Conservation (phyloP, 2,797 vertebrate species). For the Emydoidea blandingii region DNA sequence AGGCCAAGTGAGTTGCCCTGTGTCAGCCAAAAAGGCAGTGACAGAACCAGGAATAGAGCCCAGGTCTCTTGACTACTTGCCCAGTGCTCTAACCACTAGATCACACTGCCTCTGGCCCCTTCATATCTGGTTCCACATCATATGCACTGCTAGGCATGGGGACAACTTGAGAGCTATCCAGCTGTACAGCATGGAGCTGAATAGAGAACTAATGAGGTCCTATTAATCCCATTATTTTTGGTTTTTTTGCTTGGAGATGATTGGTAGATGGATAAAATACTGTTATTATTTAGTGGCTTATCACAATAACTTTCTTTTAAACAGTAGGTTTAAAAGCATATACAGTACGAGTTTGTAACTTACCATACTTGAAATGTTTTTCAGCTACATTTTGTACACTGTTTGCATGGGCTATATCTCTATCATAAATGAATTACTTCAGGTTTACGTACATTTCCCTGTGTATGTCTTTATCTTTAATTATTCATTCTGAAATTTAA, state of each 20-base stretch:
- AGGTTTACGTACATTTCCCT: not conserved
- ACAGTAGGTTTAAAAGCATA: not conserved
- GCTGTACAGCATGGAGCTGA: not conserved
- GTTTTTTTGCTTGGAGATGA: not conserved
- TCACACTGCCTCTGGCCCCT: not conserved
- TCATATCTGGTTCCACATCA: not conserved
- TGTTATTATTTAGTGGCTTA: not conserved
- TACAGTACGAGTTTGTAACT: not conserved
- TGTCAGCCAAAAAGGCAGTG: not conserved
- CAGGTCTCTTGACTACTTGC: not conserved
- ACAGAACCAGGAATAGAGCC: not conserved
- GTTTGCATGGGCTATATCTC: not conserved
- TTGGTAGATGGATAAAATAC: not conserved
- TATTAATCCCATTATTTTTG: not conserved
- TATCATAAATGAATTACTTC: not conserved
- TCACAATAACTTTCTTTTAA: not conserved
- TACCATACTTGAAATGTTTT: not conserved
- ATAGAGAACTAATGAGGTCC: not conserved
- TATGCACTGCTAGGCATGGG: rapidly evolving
- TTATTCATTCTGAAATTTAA: not conserved
- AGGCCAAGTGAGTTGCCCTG: not conserved
- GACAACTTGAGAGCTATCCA: not conserved
- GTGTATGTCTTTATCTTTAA: not conserved
- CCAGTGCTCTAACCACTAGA: no score
- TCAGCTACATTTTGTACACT: not conserved